Conservation (phyloP, 2,888 invertebrate genomes). For the Gastracanthus pulcherrimus region DNA sequence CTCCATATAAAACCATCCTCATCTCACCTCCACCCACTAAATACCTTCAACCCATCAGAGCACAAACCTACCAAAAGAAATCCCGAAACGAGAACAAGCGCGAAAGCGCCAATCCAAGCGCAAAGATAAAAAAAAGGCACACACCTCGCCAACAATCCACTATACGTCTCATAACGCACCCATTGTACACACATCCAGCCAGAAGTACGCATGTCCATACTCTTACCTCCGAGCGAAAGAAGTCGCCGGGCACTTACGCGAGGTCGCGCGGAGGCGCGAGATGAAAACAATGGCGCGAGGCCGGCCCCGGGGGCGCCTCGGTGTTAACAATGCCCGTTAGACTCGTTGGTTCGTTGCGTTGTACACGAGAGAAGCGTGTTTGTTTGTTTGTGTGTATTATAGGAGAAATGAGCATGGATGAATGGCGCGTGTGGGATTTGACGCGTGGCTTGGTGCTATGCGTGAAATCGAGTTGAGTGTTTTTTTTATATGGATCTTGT, state of each 20-base stretch:
- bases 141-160: not conserved
- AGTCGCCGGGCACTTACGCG: not conserved
- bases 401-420: constrained; percentile 13
- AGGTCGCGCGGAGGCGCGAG: constrained; percentile 20
- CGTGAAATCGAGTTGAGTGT: constrained; percentile 22
- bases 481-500: not conserved
- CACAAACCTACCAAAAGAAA: not conserved
- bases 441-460: not conserved
- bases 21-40: not conserved
- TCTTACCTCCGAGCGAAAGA: not conserved
- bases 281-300: constrained; percentile 57
- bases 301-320: constrained; percentile 55
- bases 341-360: constrained; percentile 60
- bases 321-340: constrained; percentile 64
- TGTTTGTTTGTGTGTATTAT: too few relatives aligned
- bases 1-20: too few relatives aligned
- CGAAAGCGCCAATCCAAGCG: constrained; percentile 5
- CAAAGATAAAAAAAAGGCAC: not conserved
- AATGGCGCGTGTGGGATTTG: constrained; percentile 42
- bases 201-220: not conserved
- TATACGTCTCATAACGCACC: not conserved
- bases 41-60: not conserved
- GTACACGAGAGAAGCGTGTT: not conserved
- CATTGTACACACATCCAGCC: not conserved
- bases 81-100: not conserved